Evolutionary conservation across 2,113 vertebrate species (phyloP).

Genomic region (Amphiprion ocellaris): DNA sequence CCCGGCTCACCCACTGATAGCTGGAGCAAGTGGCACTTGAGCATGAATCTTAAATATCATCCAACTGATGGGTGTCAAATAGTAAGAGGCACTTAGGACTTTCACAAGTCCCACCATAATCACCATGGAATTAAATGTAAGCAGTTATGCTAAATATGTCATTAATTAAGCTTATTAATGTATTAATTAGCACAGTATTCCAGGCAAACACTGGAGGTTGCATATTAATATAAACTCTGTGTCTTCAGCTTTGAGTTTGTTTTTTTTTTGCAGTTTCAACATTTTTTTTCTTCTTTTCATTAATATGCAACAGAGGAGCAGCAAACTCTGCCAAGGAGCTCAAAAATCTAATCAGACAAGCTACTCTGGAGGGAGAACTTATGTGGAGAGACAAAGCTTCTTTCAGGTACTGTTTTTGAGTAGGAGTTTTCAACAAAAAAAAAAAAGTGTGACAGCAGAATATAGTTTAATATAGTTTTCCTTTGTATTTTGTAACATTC

Average conservation of each 20-base stretch:
- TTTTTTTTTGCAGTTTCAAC: conserved; percentile 32
- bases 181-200: conserved; percentile 40
- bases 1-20: conserved; percentile 39
- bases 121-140: conserved; percentile 37
- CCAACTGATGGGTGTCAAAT: conserved; percentile 45
- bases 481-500: conserved; percentile 8
- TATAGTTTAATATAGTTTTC: not conserved
- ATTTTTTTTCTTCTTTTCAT: conserved; percentile 30
- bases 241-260: not conserved
- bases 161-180: conserved; percentile 49
- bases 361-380: conserved; percentile 30
- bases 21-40: conserved; percentile 31
- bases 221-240: conserved; percentile 15
- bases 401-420: conserved; percentile 30
- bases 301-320: conserved; percentile 46
- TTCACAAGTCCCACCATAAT: conserved; percentile 29
- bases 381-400: conserved; percentile 20
- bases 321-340: conserved; percentile 34
- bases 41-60: conserved; percentile 41
- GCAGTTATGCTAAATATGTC: conserved; percentile 55
- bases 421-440: not conserved
- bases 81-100: conserved; percentile 48
- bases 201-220: conserved; percentile 18
- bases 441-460: not conserved
- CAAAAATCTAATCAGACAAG: conserved; percentile 59